Conservation (phyloP, 2,888 invertebrate species). For the Boloria euphrosyne region DNA sequence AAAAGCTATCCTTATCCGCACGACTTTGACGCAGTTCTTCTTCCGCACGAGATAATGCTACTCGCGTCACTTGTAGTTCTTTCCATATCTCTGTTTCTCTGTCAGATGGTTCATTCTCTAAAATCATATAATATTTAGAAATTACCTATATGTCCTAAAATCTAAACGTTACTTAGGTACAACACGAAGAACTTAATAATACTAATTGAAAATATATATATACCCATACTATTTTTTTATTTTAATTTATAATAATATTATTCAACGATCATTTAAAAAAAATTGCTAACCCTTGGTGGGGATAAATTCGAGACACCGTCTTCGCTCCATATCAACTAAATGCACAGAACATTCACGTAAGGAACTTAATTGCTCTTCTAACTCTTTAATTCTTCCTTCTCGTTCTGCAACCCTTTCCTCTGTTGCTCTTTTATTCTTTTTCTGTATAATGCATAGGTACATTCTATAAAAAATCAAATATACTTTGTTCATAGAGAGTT, state of each 20-base stretch:
- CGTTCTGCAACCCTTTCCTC: slow-evolving; percentile 52
- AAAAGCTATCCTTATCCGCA: slow-evolving; percentile 76
- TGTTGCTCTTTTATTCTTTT: slow-evolving; percentile 51
- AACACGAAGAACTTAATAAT: too few relatives aligned
- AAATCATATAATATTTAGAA: neutral
- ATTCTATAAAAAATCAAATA: too few relatives aligned
- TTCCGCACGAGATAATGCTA: slow-evolving; percentile 61
- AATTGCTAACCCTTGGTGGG: slow-evolving; percentile 61
- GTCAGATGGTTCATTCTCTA: slow-evolving; percentile 69
- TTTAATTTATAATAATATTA: too few relatives aligned
- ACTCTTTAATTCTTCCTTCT: slow-evolving; percentile 56
- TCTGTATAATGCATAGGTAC: slow-evolving; percentile 45
- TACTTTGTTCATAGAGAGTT: too few relatives aligned
- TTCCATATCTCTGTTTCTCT: slow-evolving; percentile 78
- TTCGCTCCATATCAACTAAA: slow-evolving; percentile 63
- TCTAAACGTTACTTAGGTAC: too few relatives aligned
- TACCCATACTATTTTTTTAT: too few relatives aligned
- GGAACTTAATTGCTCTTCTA: slow-evolving; percentile 54
- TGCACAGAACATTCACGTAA: slow-evolving; percentile 59
- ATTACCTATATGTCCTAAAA: neutral
- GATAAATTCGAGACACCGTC: slow-evolving; percentile 62
- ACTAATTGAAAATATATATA: too few relatives aligned
- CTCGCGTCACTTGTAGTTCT: slow-evolving; percentile 68
- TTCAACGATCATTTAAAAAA: neutral
- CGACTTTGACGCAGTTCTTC: slow-evolving; percentile 67